Evolutionary conservation across 2,113 vertebrate genomes (phyloP).

Genomic region (Boulengeromyrus knoepffleri): DNA sequence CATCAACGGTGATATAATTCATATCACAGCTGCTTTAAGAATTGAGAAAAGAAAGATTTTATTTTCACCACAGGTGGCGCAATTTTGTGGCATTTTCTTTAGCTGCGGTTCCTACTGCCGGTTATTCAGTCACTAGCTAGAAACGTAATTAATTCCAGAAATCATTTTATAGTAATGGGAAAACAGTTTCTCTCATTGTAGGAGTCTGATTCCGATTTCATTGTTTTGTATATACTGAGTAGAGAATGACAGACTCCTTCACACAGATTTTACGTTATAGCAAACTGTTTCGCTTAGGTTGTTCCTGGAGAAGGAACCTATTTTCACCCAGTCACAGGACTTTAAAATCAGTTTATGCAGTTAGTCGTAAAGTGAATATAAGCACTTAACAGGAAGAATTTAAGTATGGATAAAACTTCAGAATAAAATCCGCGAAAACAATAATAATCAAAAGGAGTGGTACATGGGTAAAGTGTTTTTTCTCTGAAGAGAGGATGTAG

Average conservation of each 20-base stretch:
- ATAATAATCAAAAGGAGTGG: neutral
- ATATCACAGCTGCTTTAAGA: neutral
- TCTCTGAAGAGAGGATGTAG: neutral
- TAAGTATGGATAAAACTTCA: neutral
- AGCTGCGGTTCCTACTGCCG: neutral
- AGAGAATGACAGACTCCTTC: neutral
- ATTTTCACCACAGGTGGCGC: neutral
- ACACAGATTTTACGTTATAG: neutral
- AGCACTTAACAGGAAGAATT: neutral
- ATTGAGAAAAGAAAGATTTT: neutral
- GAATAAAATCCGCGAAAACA: neutral
- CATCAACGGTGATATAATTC: neutral
- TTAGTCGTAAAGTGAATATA: neutral
- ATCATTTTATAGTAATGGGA: neutral
- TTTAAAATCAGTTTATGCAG: neutral
- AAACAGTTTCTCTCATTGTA: constrained; percentile 2
- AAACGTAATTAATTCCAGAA: neutral
- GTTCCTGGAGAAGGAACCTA: neutral
- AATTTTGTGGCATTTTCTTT: neutral
- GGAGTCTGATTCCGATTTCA: neutral
- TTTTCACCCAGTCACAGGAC: neutral
- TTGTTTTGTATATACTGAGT: neutral
- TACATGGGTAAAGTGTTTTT: neutral
- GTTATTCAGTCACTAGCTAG: neutral
- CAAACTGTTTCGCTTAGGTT: neutral